These are phyloP conservation scores for Anarhynchus alexandrinus DNA, from an alignment of 2,113 vertebrate species.

Conservation along the genomic window DNA sequence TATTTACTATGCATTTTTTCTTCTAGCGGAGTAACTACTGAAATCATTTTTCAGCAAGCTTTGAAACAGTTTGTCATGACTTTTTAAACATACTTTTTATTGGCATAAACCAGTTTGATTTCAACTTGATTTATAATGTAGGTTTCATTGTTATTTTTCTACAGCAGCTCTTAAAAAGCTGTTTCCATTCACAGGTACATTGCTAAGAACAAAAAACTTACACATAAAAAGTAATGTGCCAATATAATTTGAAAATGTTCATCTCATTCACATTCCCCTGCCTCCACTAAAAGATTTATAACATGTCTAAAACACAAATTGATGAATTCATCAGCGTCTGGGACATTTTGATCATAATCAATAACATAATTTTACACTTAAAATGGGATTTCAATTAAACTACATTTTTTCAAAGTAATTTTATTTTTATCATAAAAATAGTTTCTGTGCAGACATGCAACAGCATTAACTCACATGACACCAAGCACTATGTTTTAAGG, in stretches of 20 bases:
- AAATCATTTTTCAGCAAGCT: constrained; percentile 19
- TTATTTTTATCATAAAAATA: constrained; percentile 62
- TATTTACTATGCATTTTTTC: not conserved
- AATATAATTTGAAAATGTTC: constrained; percentile 70
- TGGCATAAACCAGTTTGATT: constrained; percentile 32
- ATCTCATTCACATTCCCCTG: constrained; percentile 58
- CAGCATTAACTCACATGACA: constrained; percentile 51
- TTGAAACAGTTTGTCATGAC: not conserved
- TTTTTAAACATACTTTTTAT: constrained; percentile 41
- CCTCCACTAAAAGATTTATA: constrained; percentile 74
- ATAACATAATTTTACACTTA: constrained; percentile 77
- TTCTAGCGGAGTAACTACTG: not conserved
- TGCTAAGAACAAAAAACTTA: constrained; percentile 42
- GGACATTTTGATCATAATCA: constrained; percentile 77
- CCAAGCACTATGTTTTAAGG: not conserved
- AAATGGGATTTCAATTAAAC: constrained; percentile 78
- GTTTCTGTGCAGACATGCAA: not conserved
- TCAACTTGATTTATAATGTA: constrained; percentile 38
- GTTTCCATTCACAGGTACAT: not conserved
- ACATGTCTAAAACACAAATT: constrained; percentile 58
- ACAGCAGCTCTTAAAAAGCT: constrained; percentile 25
- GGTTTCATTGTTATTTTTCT: constrained; percentile 20
- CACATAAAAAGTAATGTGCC: constrained; percentile 37
- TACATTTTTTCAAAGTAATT: constrained; percentile 65
- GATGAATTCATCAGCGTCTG: constrained; percentile 75